Conservation (phyloP, 2,113 vertebrate species). For the Carollia perspicillata region DNA sequence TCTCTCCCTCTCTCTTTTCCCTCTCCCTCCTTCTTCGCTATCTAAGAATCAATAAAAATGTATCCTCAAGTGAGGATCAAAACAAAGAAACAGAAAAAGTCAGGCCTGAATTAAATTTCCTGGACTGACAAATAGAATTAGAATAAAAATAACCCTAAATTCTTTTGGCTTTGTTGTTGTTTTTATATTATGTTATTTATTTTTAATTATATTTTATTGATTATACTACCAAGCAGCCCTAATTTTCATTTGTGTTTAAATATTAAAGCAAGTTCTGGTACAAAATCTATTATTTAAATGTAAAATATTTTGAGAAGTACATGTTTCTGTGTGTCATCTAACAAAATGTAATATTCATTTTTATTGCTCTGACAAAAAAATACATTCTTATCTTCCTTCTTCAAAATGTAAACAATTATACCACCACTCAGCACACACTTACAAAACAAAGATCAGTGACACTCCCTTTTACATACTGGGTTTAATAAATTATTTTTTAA, state of each 20-base stretch:
- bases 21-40: too few relatives aligned
- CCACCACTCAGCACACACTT: background rate
- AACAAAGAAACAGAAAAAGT: background rate
- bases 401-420: background rate
- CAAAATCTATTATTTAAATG: background rate
- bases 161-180: too few relatives aligned
- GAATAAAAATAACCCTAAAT: background rate
- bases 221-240: background rate
- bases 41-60: too few relatives aligned
- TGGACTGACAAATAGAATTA: background rate
- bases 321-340: background rate
- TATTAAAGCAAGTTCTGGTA: background rate
- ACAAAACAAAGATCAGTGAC: background rate
- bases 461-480: fast-evolving
- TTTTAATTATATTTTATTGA: too few relatives aligned
- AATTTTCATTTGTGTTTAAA: conserved; percentile 3
- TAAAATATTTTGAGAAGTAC: background rate
- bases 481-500: background rate
- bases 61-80: too few relatives aligned
- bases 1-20: too few relatives aligned
- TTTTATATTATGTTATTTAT: too few relatives aligned
- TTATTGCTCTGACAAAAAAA: background rate
- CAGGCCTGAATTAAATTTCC: background rate
- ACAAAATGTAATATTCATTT: background rate
- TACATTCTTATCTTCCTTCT: background rate